A percentile compares a stretch with the other conserved stretches of the same genome.
Conservation (phyloP, 1,140 invertebrate species). For the Drosophila arizonae region DNA sequence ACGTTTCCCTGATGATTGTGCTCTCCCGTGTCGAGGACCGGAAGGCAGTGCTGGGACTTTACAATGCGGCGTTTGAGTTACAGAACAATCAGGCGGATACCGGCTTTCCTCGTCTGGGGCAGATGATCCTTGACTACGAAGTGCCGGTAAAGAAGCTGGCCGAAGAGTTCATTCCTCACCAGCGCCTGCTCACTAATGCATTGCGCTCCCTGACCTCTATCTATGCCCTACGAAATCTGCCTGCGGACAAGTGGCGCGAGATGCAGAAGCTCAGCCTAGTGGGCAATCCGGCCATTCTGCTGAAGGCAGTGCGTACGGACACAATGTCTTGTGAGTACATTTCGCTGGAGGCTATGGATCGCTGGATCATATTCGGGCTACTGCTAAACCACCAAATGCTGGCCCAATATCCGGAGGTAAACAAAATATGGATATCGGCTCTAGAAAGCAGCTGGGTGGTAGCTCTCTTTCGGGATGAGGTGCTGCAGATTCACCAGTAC, state of each 20-base stretch:
- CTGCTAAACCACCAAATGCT: constrained; percentile 94
- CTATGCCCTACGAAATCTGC: constrained; percentile 94
- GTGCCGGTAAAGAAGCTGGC: constrained; percentile 96
- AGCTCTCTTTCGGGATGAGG: constrained; percentile 98
- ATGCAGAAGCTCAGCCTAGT: constrained; percentile 97
- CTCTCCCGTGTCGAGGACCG: constrained; percentile 98
- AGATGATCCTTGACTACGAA: constrained; percentile 99
- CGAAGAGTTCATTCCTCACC: constrained; percentile 98
- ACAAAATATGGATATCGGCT: constrained; percentile 95
- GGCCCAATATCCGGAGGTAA: constrained; percentile 88
- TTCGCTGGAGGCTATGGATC: constrained; percentile 96
- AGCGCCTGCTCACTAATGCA: constrained; percentile 92
- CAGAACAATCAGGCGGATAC: constrained; percentile 94
- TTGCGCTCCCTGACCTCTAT: constrained; percentile 93
- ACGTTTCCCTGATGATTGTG: constrained; percentile 97
- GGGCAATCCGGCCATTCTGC: constrained; percentile 93
- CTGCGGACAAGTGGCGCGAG: constrained; percentile 96
- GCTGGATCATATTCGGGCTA: constrained; percentile 98
- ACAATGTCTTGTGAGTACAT: constrained; percentile 99
- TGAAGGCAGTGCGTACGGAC: constrained; percentile 97
- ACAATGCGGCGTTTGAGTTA: constrained; percentile 99
- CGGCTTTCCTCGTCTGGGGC: constrained; percentile 96
- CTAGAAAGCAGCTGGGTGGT: constrained; percentile 97
- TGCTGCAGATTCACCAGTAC: constrained; percentile 97
- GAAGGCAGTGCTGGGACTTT: constrained; percentile 97